A percentile compares a stretch with the other conserved stretches of the same genome.
Evolutionary conservation across 2,888 invertebrate species (phyloP).

Genomic region (Lasioglossum morio): DNA sequence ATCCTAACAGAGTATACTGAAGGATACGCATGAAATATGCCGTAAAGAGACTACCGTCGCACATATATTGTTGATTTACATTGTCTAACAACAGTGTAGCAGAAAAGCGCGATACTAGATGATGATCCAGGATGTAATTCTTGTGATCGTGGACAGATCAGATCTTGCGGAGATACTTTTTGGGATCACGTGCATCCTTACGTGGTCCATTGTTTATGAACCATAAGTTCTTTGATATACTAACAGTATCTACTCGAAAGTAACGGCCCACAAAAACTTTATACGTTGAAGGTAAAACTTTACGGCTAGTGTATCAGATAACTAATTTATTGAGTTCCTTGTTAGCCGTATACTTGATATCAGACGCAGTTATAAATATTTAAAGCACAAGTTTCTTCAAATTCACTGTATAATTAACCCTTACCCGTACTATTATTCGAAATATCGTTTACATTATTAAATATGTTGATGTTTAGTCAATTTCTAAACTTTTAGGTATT

Average conservation of each 20-base stretch:
- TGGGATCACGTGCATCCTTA: background rate
- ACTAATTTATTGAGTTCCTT: background rate
- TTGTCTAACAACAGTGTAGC: background rate
- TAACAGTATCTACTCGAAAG: background rate
- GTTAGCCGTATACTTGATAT: background rate
- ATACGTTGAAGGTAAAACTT: background rate
- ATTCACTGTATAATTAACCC: background rate
- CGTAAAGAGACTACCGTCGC: background rate
- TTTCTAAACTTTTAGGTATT: no score
- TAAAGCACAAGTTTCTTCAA: no score
- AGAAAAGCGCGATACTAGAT: no score
- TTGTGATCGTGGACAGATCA: background rate
- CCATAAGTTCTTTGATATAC: background rate
- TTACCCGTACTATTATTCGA: no score
- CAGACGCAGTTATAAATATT: background rate
- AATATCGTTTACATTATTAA: no score
- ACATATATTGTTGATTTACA: background rate
- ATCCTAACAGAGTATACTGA: background rate
- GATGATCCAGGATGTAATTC: background rate
- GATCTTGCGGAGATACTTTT: background rate
- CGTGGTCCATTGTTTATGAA: background rate
- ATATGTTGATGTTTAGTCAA: no score
- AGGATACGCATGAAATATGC: background rate
- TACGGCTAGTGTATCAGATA: background rate
- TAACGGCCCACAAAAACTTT: constrained; percentile 9